These are phyloP conservation scores for Manacus vitellinus DNA, from an alignment of 2,113 vertebrate species.

Conservation along the genomic window DNA sequence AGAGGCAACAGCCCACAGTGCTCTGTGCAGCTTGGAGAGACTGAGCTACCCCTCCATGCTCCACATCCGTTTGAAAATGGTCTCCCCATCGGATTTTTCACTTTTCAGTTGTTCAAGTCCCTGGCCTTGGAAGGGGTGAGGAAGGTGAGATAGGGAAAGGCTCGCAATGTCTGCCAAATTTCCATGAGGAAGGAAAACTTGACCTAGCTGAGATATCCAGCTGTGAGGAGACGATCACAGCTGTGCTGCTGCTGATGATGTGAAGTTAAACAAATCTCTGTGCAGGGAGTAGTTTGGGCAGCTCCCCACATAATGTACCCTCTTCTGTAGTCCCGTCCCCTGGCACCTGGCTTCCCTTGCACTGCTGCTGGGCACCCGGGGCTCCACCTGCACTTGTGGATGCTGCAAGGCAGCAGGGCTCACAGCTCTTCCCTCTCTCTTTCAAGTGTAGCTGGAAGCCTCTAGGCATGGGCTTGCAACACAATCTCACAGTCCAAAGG, in stretches of 20 bases:
- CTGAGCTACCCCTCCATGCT: neutral
- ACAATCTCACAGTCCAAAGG: neutral
- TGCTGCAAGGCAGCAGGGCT: neutral
- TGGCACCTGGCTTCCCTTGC: neutral
- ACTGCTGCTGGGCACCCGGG: neutral
- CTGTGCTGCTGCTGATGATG: neutral
- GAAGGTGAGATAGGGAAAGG: neutral
- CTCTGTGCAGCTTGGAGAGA: neutral
- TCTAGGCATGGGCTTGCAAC: neutral
- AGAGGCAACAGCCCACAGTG: rapidly evolving
- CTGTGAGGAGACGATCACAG: neutral
- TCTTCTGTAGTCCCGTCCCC: neutral
- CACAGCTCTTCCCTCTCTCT: neutral
- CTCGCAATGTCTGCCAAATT: rapidly evolving
- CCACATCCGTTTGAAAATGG: neutral
- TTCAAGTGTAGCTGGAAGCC: neutral
- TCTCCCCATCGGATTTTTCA: neutral
- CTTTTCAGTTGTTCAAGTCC: neutral
- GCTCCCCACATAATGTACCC: neutral
- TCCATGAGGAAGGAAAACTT: neutral
- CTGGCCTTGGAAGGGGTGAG: neutral
- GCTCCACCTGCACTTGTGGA: neutral
- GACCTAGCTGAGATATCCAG: neutral
- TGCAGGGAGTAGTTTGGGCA: neutral
- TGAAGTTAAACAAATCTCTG: neutral